Conservation (phyloP, 2,888 invertebrate species). For the Micropterix aruncella region DNA sequence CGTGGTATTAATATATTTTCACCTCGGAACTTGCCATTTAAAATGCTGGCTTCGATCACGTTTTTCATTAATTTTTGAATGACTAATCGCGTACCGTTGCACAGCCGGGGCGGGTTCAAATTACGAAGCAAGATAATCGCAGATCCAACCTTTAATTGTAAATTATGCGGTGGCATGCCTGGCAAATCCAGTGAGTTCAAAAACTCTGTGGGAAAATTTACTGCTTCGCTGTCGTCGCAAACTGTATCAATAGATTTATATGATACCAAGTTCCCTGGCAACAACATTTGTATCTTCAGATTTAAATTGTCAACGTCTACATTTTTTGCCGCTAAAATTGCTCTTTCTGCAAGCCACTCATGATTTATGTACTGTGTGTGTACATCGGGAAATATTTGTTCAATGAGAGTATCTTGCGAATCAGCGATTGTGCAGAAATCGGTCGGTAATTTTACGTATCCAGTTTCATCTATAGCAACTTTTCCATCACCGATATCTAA, state of each 20-base stretch:
- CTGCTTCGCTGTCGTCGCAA: slow-evolving; percentile 9
- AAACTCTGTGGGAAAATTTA: slow-evolving; percentile 15
- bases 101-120: slow-evolving; percentile 14
- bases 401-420: slow-evolving; percentile 11
- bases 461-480: slow-evolving; percentile 12
- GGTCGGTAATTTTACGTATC: slow-evolving; percentile 13
- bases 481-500: slow-evolving; percentile 14
- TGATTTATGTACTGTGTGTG: slow-evolving; percentile 14
- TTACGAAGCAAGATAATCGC: slow-evolving; percentile 15
- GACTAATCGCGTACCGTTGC: slow-evolving; percentile 12
- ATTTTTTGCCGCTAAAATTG: slow-evolving; percentile 19
- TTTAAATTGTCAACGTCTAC: slow-evolving; percentile 14
- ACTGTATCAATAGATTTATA: slow-evolving; percentile 13
- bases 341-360: slow-evolving; percentile 16
- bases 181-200: slow-evolving; percentile 14
- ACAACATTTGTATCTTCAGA: slow-evolving; percentile 11
- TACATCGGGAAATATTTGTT: slow-evolving; percentile 14
- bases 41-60: neutral
- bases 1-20: neutral
- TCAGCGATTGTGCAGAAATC: slow-evolving; percentile 14
- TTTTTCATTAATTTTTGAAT: slow-evolving; percentile 10
- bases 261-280: slow-evolving; percentile 11
- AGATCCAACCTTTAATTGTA: slow-evolving; percentile 15
- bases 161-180: slow-evolving; percentile 13
- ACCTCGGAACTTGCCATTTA: neutral